Conservation (phyloP, 2,797 vertebrate species). For the Silurus lanzhouensis region DNA sequence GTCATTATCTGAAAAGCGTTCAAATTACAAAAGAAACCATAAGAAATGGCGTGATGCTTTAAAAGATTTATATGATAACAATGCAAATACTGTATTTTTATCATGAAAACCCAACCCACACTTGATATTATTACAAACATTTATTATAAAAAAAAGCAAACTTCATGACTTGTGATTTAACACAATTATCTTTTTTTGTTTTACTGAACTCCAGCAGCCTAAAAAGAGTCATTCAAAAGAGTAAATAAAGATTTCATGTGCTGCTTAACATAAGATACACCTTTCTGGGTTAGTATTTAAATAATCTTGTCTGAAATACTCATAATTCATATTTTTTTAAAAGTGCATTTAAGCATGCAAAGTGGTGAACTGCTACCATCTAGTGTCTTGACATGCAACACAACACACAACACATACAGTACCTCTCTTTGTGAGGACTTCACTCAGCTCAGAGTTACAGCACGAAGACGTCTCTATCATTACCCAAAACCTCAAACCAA, state of each 20-base stretch:
- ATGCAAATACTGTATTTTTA: background rate
- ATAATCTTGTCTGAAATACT: background rate
- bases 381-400: slow-evolving; percentile 54
- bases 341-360: background rate
- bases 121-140: background rate
- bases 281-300: background rate
- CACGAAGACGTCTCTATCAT: slow-evolving; percentile 61
- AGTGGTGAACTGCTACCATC: slow-evolving; percentile 61
- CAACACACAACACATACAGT: background rate
- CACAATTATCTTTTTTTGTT: background rate
- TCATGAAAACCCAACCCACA: background rate
- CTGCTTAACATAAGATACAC: background rate
- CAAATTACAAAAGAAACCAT: background rate
- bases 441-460: slow-evolving; percentile 42
- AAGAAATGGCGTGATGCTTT: background rate
- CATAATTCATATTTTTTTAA: too few relatives aligned
- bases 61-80: background rate
- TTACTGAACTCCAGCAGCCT: background rate
- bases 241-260: background rate
- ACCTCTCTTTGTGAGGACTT: slow-evolving; percentile 25
- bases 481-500: slow-evolving; percentile 59
- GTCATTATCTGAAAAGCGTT: slow-evolving; percentile 20
- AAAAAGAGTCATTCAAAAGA: background rate
- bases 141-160: background rate
- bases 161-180: background rate